phyloP scores from a whole-genome alignment of 2,113 vertebrate species.

The Seriola rivoliana region DNA sequence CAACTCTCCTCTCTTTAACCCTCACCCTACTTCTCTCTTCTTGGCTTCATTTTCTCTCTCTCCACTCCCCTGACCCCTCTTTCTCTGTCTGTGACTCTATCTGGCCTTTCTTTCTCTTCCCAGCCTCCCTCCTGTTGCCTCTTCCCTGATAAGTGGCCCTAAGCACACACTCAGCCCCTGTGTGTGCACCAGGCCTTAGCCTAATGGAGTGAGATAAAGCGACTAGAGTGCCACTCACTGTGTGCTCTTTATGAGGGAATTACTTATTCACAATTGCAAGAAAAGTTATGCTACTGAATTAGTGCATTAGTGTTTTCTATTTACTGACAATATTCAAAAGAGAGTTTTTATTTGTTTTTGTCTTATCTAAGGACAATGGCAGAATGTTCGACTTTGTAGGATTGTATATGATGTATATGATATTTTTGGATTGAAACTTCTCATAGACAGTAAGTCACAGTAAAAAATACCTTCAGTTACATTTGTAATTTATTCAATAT shows the following conservation, averaged over 20 bases:
- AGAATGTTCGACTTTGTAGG: not conserved
- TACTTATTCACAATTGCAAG: constrained; percentile 36
- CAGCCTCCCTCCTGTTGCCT: constrained; percentile 63
- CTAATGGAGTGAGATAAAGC: constrained; percentile 83
- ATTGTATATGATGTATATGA: not conserved
- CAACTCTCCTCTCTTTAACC: constrained; percentile 64
- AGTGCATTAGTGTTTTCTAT: not conserved
- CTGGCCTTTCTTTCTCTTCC: constrained; percentile 60
- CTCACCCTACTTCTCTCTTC: constrained; percentile 46
- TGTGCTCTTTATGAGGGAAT: constrained; percentile 47
- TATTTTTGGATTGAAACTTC: not conserved
- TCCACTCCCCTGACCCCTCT: constrained; percentile 45
- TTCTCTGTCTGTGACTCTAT: constrained; percentile 49
- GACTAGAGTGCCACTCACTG: constrained; percentile 71
- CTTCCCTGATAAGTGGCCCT: constrained; percentile 77
- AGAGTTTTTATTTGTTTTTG: not conserved
- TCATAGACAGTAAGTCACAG: not conserved
- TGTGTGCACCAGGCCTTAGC: constrained; percentile 75
- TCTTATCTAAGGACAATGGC: not conserved
- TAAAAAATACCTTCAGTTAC: too few species aligned
- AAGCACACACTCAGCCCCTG: constrained; percentile 77
- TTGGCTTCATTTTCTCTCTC: constrained; percentile 32
- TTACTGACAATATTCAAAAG: not conserved
- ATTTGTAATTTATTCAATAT: too few species aligned
- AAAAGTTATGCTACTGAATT: not conserved